Conservation (phyloP, 1,140 invertebrate species). For the Phocides pigmalion region DNA sequence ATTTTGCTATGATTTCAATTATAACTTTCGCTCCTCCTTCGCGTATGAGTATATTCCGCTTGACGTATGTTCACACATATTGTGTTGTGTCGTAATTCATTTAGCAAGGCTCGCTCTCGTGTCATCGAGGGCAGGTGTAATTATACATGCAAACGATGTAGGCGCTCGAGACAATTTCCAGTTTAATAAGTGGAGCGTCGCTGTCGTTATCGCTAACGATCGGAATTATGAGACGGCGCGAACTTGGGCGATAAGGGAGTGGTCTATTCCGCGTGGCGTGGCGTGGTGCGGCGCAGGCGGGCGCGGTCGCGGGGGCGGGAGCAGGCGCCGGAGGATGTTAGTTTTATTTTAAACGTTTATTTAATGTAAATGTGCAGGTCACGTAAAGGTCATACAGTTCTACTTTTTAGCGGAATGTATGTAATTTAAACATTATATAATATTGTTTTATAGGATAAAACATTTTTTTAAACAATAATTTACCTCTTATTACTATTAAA, state of each 20-base stretch:
- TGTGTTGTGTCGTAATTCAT: constrained; percentile 20
- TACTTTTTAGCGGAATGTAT: no score
- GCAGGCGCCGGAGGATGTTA: no score
- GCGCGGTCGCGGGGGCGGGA: no score
- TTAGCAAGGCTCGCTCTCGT: constrained; percentile 6
- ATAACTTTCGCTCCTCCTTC: neutral
- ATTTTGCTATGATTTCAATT: neutral
- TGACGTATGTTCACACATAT: neutral
- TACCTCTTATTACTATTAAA: no score
- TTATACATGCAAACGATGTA: constrained; percentile 26
- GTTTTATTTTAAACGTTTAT: no score
- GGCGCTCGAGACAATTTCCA: constrained; percentile 20
- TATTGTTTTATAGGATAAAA: no score
- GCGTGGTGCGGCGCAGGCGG: neutral
- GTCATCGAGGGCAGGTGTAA: constrained; percentile 19
- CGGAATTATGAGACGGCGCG: constrained; percentile 15
- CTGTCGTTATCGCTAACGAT: constrained; percentile 21
- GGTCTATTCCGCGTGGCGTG: neutral
- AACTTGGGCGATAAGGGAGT: constrained; percentile 2
- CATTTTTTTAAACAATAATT: no score
- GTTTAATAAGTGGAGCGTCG: constrained; percentile 22
- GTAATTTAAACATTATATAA: no score
- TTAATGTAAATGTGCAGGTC: no score
- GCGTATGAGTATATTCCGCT: neutral
- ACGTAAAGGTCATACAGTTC: no score